Evolutionary conservation across 2,888 invertebrate species (phyloP), one percentile per base, ranked within the genome.

Genomic region (Oligia fasciuncula): DNA sequence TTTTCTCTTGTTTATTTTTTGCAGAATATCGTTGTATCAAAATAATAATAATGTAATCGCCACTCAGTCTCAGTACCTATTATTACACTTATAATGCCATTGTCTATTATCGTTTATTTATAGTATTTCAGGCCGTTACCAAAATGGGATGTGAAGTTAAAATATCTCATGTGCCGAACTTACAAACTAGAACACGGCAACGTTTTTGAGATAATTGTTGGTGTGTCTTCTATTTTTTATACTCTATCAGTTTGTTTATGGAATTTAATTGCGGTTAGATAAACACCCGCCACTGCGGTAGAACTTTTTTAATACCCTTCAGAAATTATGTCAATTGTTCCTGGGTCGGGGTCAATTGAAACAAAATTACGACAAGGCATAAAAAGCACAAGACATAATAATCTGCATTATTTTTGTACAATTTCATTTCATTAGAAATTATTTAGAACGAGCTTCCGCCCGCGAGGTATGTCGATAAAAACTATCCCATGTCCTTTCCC

Each of bases 1-100:
- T 83, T 80, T 73, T 72, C 57, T 70, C 5, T 83, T 80, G 23
- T 57, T 76, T 74, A 46, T 8, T 75, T 40, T 69, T 43, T 69
- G 23, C 23, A 0, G 29, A 57, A 57, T 17, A n/a, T 8, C 51
- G 40, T 80, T 54, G 29, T 60, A 62, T 29, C 29, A 19, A 54
- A 63, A 67, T 70, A 40, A 60, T 74, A 66, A 40, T 70, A 54
- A 60, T 62, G 51, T 54, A 35, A 60, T 35, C 19, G 4, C 72
- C 9, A 57, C 77, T 79, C 19, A 66, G 23, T 51, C 17, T 35
- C 17, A 66, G 57, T 51, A 71, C 35, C 29, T n/a, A 19, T 2
- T 23, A 0, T 49, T n/a, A 19, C 29, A 29, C 29, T 29, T 29
- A 29, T 29, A 29, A 29, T 29, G 1, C 29, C 29, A 29, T 29